Conservation (phyloP, 2,797 vertebrate genomes). For the Crenuchus spilurus region DNA sequence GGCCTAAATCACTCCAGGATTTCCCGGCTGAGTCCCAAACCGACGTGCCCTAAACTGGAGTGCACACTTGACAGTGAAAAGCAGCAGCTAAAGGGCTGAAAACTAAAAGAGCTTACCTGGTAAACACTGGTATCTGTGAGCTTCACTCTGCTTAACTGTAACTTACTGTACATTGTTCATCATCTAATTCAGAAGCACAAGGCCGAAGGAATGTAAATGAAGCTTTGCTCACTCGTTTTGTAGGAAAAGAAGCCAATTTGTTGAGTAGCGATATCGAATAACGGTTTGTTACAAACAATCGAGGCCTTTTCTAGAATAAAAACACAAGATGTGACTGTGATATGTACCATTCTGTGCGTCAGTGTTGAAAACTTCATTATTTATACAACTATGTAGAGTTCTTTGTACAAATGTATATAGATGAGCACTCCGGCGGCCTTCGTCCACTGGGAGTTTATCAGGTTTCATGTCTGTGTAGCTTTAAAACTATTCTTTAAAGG, state of each 20-base stretch:
- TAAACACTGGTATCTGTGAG: not conserved
- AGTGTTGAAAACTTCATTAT: not conserved
- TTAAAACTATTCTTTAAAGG: too few relatives aligned
- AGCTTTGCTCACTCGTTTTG: not conserved
- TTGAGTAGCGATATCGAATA: not conserved
- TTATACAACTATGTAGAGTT: not conserved
- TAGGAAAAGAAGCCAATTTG: not conserved
- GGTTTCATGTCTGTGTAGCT: not conserved
- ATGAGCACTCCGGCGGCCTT: not conserved
- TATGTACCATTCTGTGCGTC: not conserved
- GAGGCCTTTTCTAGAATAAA: conserved; percentile 27
- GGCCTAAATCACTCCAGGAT: conserved; percentile 70
- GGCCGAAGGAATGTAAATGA: not conserved
- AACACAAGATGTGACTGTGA: not conserved
- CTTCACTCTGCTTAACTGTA: not conserved
- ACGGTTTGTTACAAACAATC: conserved; percentile 15
- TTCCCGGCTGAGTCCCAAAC: not conserved
- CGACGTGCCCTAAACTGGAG: not conserved
- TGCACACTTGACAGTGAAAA: not conserved
- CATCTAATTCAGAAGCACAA: conserved; percentile 2
- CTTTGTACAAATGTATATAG: conserved; percentile 21
- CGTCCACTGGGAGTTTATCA: not conserved
- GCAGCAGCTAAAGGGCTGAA: conserved; percentile 21
- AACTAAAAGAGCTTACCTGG: conserved; percentile 13
- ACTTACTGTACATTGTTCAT: not conserved